Conservation (phyloP, 2,797 vertebrate genomes). For the Aotus griseimembra region DNA sequence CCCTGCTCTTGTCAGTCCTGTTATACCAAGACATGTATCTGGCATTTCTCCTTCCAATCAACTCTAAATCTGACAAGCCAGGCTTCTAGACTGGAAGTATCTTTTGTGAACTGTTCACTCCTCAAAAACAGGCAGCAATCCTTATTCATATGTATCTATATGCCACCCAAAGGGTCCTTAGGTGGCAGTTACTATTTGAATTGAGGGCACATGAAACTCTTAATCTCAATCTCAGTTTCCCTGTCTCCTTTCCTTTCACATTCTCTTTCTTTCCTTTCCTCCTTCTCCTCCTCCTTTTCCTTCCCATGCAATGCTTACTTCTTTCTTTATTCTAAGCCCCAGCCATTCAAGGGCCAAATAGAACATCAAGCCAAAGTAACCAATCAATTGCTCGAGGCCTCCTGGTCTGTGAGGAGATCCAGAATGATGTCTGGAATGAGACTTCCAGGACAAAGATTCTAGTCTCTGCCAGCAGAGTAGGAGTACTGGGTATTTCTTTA, state of each 20-base stretch:
- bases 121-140: not conserved
- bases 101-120: not conserved
- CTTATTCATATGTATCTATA: not conserved
- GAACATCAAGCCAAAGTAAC: not conserved
- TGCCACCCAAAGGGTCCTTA: not conserved
- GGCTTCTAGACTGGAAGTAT: not conserved
- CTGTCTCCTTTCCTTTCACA: not conserved
- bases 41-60: constrained; percentile 11
- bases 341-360: not conserved
- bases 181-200: not conserved
- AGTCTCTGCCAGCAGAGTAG: not conserved
- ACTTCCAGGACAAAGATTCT: not conserved
- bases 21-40: not conserved
- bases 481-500: not conserved
- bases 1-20: constrained; percentile 6
- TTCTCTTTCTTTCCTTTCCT: not conserved
- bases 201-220: not conserved
- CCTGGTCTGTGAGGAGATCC: not conserved
- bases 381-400: not conserved
- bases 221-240: not conserved
- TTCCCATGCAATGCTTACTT: not conserved
- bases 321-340: not conserved
- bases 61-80: not conserved
- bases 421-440: not conserved
- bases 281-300: not conserved